Evolutionary conservation across 1,140 invertebrate species (phyloP).

Genomic region (Trichomalopsis sarcophagae): DNA sequence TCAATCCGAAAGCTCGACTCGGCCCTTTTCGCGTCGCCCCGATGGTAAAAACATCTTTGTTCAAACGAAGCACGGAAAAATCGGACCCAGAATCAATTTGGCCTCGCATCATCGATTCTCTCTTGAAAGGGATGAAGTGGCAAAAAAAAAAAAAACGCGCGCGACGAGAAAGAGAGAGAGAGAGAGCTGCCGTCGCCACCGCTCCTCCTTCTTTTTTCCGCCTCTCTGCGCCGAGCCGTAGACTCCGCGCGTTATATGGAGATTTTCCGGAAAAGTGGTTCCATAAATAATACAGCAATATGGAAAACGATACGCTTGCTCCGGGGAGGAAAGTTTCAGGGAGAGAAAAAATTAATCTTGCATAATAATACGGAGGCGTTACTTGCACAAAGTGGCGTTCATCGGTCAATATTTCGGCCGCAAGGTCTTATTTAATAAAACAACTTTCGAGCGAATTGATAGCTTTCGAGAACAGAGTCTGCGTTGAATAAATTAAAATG

Average conservation of each 20-base stretch:
- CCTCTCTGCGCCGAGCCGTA: background rate
- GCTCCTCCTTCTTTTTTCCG: constrained; percentile 13
- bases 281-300: background rate
- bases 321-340: too few species aligned
- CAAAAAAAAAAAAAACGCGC: constrained; percentile 35
- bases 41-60: constrained; percentile 26
- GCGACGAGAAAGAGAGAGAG: too few species aligned
- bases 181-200: background rate
- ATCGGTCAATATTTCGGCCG: background rate
- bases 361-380: background rate
- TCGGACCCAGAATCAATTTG: constrained; percentile 42
- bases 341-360: too few species aligned
- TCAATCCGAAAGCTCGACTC: background rate
- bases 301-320: background rate
- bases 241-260: background rate
- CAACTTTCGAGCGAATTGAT: too few species aligned
- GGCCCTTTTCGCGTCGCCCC: background rate
- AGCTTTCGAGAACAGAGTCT: too few species aligned
- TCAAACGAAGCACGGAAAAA: constrained; percentile 41
- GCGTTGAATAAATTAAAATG: too few species aligned
- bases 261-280: background rate
- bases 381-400: background rate
- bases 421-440: too few species aligned
- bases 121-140: constrained; percentile 39
- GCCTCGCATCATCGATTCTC: constrained; percentile 32